Evolutionary conservation across 2,888 invertebrate species (phyloP).

Genomic region (Osmoderma eremita): DNA sequence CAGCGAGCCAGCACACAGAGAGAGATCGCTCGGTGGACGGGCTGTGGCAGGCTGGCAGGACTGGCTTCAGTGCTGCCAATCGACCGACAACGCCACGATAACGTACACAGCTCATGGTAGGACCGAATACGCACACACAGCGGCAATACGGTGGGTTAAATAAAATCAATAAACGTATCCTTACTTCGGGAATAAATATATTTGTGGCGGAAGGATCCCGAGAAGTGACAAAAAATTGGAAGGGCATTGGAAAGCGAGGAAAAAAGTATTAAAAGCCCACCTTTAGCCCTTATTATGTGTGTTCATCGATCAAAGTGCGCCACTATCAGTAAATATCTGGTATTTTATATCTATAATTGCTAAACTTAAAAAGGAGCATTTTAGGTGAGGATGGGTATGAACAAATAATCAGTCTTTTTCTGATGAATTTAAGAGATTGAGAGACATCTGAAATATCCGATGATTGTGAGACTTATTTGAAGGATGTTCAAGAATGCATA

Average conservation of each 20-base stretch:
- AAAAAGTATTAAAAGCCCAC: conserved; percentile 13
- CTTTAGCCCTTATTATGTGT: too few species aligned
- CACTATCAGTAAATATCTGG: too few species aligned
- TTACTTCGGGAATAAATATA: conserved; percentile 28
- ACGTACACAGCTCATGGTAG: not conserved
- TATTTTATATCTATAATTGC: too few species aligned
- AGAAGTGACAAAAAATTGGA: not conserved
- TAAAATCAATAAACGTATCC: conserved; percentile 41
- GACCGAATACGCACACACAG: not conserved
- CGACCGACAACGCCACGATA: conserved; percentile 13
- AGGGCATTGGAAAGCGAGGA: not conserved
- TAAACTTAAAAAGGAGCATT: too few species aligned
- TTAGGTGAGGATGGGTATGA: too few species aligned
- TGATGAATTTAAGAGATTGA: too few species aligned
- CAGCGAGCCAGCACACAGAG: conserved; percentile 9
- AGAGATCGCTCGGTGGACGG: conserved; percentile 15
- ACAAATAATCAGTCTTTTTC: too few species aligned
- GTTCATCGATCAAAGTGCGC: too few species aligned
- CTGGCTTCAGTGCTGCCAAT: conserved; percentile 27
- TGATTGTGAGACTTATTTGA: too few species aligned
- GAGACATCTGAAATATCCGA: too few species aligned
- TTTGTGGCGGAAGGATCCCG: conserved; percentile 26
- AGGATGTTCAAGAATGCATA: too few species aligned
- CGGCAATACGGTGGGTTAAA: conserved; percentile 33
- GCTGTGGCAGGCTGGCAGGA: conserved; percentile 33